Evolutionary conservation across 2,113 vertebrate species (phyloP).

Genomic region (Rhinoptilus africanus): DNA sequence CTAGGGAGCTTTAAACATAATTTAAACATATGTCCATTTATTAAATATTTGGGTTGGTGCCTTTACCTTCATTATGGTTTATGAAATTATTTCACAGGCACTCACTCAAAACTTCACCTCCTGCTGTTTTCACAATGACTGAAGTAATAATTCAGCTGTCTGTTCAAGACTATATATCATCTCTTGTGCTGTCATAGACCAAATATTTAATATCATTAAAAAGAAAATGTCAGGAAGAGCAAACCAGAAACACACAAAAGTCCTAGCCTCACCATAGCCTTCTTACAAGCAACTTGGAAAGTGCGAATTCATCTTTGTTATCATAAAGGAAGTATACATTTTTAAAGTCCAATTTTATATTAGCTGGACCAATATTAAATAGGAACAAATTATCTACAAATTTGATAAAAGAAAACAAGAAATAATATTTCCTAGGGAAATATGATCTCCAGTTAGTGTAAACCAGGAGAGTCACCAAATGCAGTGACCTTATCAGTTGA

Average conservation of each 20-base stretch:
- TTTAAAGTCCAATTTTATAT: background rate
- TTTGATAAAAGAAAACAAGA: background rate
- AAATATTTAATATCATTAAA: background rate
- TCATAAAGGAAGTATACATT: background rate
- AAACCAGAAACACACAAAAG: background rate
- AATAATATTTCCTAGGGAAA: background rate
- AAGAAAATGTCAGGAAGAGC: background rate
- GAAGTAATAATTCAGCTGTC: slow-evolving; percentile 47
- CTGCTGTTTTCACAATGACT: slow-evolving; percentile 15
- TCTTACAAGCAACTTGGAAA: background rate
- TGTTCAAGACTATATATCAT: background rate
- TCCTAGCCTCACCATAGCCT: background rate
- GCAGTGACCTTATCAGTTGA: background rate
- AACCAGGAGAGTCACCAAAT: background rate
- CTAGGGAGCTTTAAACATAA: background rate
- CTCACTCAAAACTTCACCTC: slow-evolving; percentile 20
- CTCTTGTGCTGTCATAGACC: background rate
- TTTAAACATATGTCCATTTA: background rate
- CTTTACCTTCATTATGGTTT: background rate
- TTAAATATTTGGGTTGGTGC: slow-evolving; percentile 32
- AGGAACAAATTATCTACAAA: background rate
- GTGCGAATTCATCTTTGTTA: background rate
- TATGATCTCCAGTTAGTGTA: background rate
- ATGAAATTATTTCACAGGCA: background rate
- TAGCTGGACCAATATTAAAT: background rate